Percentiles rank a stretch among this genome's conserved stretches.
Conservation (phyloP, 2,888 invertebrate species). For the Timandra comae region DNA sequence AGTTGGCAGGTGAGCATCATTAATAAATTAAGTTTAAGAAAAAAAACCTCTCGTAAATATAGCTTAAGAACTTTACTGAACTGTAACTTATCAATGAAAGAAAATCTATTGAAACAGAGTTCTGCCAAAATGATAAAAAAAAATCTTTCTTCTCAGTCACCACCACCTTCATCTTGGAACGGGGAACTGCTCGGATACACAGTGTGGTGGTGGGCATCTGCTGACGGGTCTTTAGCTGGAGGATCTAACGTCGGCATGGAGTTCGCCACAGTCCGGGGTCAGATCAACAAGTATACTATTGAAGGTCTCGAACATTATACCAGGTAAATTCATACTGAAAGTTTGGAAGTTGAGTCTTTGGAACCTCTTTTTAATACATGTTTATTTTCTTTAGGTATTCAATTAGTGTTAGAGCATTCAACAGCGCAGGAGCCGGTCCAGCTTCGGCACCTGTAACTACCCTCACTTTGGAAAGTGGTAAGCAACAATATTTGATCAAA, state of each 20-base stretch:
- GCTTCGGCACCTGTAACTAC: conserved; percentile 85
- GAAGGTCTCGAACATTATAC: conserved; percentile 88
- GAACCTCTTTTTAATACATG: too few species aligned
- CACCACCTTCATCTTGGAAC: conserved; percentile 82
- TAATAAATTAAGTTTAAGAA: too few species aligned
- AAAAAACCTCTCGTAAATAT: too few species aligned
- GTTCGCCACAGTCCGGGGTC: conserved; percentile 83
- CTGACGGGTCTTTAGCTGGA: conserved; percentile 55
- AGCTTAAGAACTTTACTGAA: too few species aligned
- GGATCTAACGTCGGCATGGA: conserved; percentile 65
- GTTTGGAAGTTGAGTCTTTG: too few species aligned
- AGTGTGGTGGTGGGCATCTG: conserved; percentile 80
- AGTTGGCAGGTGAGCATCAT: conserved; percentile 54
- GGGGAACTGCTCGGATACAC: conserved; percentile 87
- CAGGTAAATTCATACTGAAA: conserved; percentile 43
- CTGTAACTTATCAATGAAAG: too few species aligned
- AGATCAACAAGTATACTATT: conserved; percentile 82
- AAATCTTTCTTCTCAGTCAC: too few species aligned
- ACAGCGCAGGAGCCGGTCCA: conserved; percentile 89
- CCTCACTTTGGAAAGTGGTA: conserved; percentile 89
- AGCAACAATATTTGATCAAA: too few species aligned
- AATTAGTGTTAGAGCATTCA: conserved; percentile 90
- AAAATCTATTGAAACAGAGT: too few species aligned
- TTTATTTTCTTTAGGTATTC: too few species aligned
- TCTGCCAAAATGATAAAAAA: too few species aligned